These are phyloP conservation scores for Pardalotus punctatus DNA, from an alignment of 2,113 vertebrate species.

Conservation along the genomic window DNA sequence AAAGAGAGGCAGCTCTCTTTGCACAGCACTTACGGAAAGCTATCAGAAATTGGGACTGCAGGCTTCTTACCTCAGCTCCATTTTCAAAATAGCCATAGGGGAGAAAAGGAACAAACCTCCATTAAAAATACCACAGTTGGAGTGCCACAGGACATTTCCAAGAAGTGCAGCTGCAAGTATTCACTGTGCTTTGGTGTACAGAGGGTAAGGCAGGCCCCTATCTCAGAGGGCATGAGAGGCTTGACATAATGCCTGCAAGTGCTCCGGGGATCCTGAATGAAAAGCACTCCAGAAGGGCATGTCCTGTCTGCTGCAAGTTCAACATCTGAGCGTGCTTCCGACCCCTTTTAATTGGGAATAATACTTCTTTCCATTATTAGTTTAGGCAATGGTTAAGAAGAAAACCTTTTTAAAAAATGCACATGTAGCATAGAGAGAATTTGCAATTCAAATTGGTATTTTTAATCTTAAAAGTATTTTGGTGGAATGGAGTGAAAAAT, in stretches of 20 bases:
- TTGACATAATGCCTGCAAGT: not conserved
- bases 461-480: conserved; percentile 71
- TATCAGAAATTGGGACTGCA: not conserved
- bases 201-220: not conserved
- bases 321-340: not conserved
- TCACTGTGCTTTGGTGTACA: not conserved
- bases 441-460: conserved; percentile 66
- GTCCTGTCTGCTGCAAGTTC: not conserved
- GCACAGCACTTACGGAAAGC: not conserved
- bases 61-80: not conserved
- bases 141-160: not conserved
- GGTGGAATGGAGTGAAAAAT: conserved; percentile 53
- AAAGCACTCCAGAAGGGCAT: not conserved
- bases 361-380: conserved; percentile 42
- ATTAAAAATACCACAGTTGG: not conserved
- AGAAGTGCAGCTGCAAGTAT: not conserved
- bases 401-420: not conserved
- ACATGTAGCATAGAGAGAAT: conserved; percentile 37
- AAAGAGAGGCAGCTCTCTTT: not conserved
- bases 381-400: conserved; percentile 34
- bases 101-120: not conserved
- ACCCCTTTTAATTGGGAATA: not conserved
- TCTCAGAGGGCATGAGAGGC: not conserved
- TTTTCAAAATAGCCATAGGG: not conserved
- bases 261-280: not conserved